Percentiles rank a stretch among this genome's conserved stretches.
Conservation (phyloP, 1,140 invertebrate genomes). For the Phocides pigmalion region DNA sequence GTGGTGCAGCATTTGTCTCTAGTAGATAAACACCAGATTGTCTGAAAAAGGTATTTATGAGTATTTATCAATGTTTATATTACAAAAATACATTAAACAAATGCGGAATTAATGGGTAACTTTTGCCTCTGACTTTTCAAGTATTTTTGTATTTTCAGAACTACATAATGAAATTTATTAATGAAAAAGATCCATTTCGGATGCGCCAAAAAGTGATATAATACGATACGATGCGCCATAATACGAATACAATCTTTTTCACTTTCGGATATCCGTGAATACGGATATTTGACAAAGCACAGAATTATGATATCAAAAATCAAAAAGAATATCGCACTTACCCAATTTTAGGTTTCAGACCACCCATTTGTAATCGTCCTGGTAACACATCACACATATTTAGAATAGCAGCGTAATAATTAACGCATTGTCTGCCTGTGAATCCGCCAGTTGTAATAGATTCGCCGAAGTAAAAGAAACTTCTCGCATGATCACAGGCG, state of each 20-base stretch:
- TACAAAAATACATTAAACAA: not conserved
- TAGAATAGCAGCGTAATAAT: conserved; percentile 52
- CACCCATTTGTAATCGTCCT: conserved; percentile 55
- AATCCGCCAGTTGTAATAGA: conserved; percentile 58
- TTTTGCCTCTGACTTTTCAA: too few relatives aligned
- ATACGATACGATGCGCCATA: too few relatives aligned
- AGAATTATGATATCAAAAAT: not conserved
- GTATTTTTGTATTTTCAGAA: too few relatives aligned
- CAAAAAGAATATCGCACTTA: conserved; percentile 35
- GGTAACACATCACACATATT: conserved; percentile 44
- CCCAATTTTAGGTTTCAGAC: conserved; percentile 57
- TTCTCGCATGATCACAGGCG: conserved; percentile 58
- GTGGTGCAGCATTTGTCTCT: conserved; percentile 65
- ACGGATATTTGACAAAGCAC: too few relatives aligned
- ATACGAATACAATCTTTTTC: too few relatives aligned
- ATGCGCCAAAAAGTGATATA: too few relatives aligned
- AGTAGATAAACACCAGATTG: conserved; percentile 70
- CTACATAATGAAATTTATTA: too few relatives aligned
- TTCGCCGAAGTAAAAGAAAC: conserved; percentile 61
- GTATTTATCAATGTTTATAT: not conserved
- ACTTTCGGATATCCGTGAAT: too few relatives aligned
- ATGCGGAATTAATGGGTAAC: not conserved
- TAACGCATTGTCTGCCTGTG: conserved; percentile 54
- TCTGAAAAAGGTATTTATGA: conserved; percentile 40
- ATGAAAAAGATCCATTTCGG: too few relatives aligned